Conservation (phyloP, 2,888 invertebrate genomes). For the Brenthis daphne region DNA sequence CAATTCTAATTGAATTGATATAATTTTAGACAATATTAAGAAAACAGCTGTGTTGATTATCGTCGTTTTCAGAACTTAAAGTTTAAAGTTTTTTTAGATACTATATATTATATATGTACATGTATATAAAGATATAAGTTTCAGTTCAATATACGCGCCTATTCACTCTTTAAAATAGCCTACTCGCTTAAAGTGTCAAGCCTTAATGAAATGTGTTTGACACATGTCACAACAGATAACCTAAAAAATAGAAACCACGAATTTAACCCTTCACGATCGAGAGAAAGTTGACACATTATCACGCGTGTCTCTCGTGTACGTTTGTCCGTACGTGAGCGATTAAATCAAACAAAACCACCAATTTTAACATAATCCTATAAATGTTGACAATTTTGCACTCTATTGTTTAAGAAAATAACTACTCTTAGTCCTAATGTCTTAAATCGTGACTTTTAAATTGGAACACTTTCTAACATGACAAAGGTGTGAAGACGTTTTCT, state of each 20-base stretch:
- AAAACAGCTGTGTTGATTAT: no score
- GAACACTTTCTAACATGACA: slow-evolving; percentile 58
- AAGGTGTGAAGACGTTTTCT: slow-evolving; percentile 49
- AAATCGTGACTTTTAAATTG: slow-evolving; percentile 51
- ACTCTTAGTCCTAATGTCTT: slow-evolving; percentile 43
- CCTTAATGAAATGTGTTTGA: slow-evolving; percentile 24
- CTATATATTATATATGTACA: no score
- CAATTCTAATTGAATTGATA: no score
- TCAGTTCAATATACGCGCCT: no score
- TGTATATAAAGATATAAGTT: no score
- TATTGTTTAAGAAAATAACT: slow-evolving; percentile 42
- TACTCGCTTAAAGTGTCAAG: not conserved
- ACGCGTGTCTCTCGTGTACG: slow-evolving; percentile 64
- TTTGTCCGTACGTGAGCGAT: slow-evolving; percentile 64
- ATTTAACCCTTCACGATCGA: slow-evolving; percentile 52
- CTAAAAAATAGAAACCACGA: slow-evolving; percentile 53
- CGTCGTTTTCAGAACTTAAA: no score
- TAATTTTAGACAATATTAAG: no score
- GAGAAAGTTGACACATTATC: slow-evolving; percentile 58
- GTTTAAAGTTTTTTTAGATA: no score
- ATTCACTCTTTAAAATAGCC: not conserved
- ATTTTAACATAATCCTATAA: slow-evolving; percentile 42
- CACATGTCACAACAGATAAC: slow-evolving; percentile 47
- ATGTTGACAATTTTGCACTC: slow-evolving; percentile 48
- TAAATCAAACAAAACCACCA: slow-evolving; percentile 55